Evolutionary conservation across 2,888 invertebrate species (phyloP), one percentile per base, ranked within the genome.

Genomic region (Leuctra nigra): DNA sequence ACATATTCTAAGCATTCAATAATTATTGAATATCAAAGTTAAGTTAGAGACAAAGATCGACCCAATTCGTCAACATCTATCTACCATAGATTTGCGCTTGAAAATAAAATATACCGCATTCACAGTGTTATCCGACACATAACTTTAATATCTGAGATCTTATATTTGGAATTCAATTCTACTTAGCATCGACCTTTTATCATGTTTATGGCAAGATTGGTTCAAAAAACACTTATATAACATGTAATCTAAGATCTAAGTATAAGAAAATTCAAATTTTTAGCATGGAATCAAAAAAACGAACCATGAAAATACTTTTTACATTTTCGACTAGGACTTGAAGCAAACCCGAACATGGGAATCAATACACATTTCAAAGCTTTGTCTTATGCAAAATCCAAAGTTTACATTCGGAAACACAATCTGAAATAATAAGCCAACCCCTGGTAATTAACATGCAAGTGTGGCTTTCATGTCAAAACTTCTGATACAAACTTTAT

Each of bases 311-410:
- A 35, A 35, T 50, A 44, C 33, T 50, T 50, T 50, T 50, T 18
- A 33, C 50, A 35, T 18, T 16, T 13, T 50, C 29, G 50, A 50
- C 50, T 50, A 50, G 50, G 16, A 13, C 11, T 41, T 35, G 20
- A 44, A 44, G 44, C 44, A 35, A 29, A 35, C 50, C 50, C 33
- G 41, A 41, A n/a, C 41, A 41, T 18, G 20, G 41, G 16, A n/a
- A n/a, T n/a, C n/a, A n/a, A n/a, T n/a, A n/a, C n/a, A n/a, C n/a
- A n/a, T n/a, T n/a, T n/a, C n/a, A n/a, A n/a, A n/a, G n/a, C n/a
- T n/a, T n/a, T n/a, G n/a, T n/a, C n/a, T n/a, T n/a, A n/a, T n/a
- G n/a, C n/a, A n/a, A n/a, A n/a, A n/a, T n/a, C n/a, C n/a, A n/a
- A n/a, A n/a, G n/a, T n/a, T n/a, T n/a, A n/a, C n/a, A n/a, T n/a